phyloP scores from a whole-genome alignment of 2,113 vertebrate species.

The Micronycteris hirsuta region DNA sequence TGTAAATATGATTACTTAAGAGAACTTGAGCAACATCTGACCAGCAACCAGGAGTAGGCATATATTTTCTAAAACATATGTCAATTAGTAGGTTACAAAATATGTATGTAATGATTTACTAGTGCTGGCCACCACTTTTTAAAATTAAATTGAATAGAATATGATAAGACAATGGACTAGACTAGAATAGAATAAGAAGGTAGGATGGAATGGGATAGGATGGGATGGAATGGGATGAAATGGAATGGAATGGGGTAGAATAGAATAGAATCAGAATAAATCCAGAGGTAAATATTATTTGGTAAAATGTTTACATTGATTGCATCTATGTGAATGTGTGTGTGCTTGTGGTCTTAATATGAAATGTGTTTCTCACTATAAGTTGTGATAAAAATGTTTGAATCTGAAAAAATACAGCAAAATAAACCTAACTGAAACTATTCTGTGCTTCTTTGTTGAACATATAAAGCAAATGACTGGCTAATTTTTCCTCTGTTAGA shows the following conservation, averaged over 20 bases:
- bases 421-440: not conserved
- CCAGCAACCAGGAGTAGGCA: not conserved
- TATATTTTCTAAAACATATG: not conserved
- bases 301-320: not conserved
- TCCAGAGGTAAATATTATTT: not conserved
- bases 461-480: not conserved
- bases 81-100: slow-evolving; percentile 29
- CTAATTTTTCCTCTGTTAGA: not conserved
- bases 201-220: not conserved
- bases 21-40: not conserved
- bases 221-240: not conserved
- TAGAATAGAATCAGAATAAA: not conserved
- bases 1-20: not conserved
- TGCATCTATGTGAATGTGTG: not conserved
- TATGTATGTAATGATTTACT: slow-evolving; percentile 8
- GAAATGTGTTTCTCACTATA: not conserved
- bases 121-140: not conserved
- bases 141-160: slow-evolving; percentile 24
- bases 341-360: not conserved
- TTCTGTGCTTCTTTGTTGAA: not conserved
- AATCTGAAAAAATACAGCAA: not conserved
- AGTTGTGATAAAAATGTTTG: not conserved
- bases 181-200: not conserved
- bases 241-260: not conserved
- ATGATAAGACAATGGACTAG: not conserved